Evolutionary conservation across 2,888 invertebrate species (phyloP), one percentile per base, ranked within the genome.

Genomic region (Amorpha juglandis): DNA sequence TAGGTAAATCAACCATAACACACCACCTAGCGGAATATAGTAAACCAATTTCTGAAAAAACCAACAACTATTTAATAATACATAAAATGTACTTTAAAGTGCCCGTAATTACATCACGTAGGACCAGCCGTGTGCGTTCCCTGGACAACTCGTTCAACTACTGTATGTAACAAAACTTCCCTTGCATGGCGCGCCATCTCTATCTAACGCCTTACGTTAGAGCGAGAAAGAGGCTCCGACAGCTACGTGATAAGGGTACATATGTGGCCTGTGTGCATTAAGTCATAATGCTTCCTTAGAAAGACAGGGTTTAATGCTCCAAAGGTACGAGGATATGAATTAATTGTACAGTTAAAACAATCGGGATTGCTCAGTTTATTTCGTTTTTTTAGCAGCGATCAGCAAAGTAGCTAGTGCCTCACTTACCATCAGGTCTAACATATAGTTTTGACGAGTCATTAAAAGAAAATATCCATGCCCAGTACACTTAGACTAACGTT

Each of bases 101-200:
- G 11, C 16, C 16, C n/a, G 38, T 38, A 58, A 58, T 19, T 12
- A 42, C 70, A 58, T 58, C 58, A 58, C 58, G 58, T 58, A 58
- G 12, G 11, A 9, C 12, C 19, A 38, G 19, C 6, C 19, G 38
- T 58, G 58, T 58, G 38, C 33, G 50, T 45, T 33, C 58, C 65
- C 33, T 68, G 38, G 42, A 50, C 58, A 51, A 63, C 16, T 50
- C 50, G 62, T 27, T 62, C 65, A 52, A 52, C 66, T 66, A 66
- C 62, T 52, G 21, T 45, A 38, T 71, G 70, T 76, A 74, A 74
- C 72, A 66, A 68, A 79, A 77, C 74, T 78, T 72, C 65, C 51
- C 64, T 67, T 68, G 66, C 55, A 67, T 66, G 33, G 62, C 58
- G 52, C 47, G 21, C 47, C 62, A 8, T 73, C 73, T 65, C 67